Evolutionary conservation across 2,888 invertebrate genomes (phyloP).

Genomic region (Aphidoletes aphidimyza): DNA sequence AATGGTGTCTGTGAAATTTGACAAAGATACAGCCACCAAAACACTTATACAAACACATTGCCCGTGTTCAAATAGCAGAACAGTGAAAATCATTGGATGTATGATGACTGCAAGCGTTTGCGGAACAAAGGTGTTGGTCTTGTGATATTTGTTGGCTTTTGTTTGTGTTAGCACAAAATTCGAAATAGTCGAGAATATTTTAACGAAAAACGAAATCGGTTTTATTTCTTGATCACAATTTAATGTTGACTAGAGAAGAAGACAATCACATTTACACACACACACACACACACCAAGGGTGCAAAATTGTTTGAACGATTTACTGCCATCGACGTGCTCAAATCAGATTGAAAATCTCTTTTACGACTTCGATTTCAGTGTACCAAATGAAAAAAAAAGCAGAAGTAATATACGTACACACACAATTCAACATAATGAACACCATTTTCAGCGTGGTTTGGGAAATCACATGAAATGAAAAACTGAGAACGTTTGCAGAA

Average conservation of each 20-base stretch:
- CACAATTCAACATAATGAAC: neutral
- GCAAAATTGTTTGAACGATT: conserved; percentile 30
- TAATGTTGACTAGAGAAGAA: conserved; percentile 27
- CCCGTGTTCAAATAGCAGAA: neutral
- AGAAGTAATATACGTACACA: neutral
- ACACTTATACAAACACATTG: neutral
- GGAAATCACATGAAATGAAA: neutral
- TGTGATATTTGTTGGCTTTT: neutral
- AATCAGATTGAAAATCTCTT: conserved; percentile 46
- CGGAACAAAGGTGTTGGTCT: neutral
- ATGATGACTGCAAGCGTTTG: conserved; percentile 33
- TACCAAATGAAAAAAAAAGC: neutral
- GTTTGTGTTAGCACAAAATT: neutral
- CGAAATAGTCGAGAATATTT: neutral
- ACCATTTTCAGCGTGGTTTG: neutral
- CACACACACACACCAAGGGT: no score
- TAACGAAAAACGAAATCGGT: neutral
- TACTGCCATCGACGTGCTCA: conserved; percentile 44
- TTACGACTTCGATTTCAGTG: conserved; percentile 3
- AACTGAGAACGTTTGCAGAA: neutral
- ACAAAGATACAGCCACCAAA: conserved; percentile 10
- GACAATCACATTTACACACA: no score
- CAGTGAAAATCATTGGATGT: neutral
- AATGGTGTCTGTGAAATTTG: conserved; percentile 23
- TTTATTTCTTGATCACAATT: conserved; percentile 49